Evolutionary conservation across 2,113 vertebrate species (phyloP), one percentile per base, ranked within the genome.

Genomic region (Actenoides hombroni): DNA sequence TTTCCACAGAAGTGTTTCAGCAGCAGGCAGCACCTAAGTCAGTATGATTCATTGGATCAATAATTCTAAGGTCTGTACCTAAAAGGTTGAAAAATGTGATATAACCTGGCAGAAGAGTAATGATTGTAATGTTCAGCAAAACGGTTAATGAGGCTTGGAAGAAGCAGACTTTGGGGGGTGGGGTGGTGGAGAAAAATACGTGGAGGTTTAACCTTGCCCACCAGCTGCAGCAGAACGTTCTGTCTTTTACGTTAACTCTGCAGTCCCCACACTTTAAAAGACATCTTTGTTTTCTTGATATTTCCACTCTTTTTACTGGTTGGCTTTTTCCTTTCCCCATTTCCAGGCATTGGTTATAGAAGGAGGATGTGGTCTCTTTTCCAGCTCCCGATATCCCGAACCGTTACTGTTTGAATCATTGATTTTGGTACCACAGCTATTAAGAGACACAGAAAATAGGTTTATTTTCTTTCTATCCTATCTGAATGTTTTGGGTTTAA

Each of bases 1-100:
- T 35, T 93, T 57, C 69, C 65, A n/a, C 48, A 56, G 67, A 18
- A 84, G 51, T 9, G 35, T 80, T 28, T 13, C 84, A 90, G 88
- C 86, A 86, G 93, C 88, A 92, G 85, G 83, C 94, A 69, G 63
- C 90, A 70, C 94, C 91, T 25, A n/a, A 95, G 94, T 77, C 97
- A 94, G 31, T 64, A n/a, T 97, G 95, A 97, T 96, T 97, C 97
- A 97, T 91, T 84, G 93, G 93, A 96, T 97, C 97, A 92, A 97
- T 97, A 96, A 95, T 97, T 95, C 94, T 96, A 63, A 94, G 92
- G 91, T 75, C 97, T 90, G 86, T 40, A 95, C 96, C 96, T 95
- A 97, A 97, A 93, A 96, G 93, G 95, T 14, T 96, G 95, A 96
- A 94, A 97, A 96, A 95, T 94, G 95, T 85, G 94, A 92, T 92